A percentile compares a stretch with the other conserved stretches of the same genome.
Conservation (phyloP, 2,888 invertebrate genomes). For the Fabriciana adippe region DNA sequence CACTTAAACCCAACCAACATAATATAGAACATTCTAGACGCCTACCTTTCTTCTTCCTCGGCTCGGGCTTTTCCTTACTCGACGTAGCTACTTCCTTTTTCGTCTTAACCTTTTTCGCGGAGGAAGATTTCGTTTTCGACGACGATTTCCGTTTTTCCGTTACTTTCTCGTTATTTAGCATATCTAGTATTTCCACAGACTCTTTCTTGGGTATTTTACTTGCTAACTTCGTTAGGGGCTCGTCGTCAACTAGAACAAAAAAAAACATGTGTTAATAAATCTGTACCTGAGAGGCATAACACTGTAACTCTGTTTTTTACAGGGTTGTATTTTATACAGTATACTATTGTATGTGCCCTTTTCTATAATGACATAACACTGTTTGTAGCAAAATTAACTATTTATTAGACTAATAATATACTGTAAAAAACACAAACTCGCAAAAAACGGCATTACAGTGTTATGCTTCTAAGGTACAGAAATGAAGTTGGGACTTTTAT, state of each 20-base stretch:
- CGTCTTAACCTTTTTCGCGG: conserved; percentile 61
- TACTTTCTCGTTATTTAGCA: conserved; percentile 60
- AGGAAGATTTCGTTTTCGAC: conserved; percentile 54
- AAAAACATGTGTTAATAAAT: not conserved
- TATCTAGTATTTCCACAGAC: conserved; percentile 58
- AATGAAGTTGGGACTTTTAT: no score
- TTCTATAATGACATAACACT: no score
- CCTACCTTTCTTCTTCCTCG: conserved; percentile 78
- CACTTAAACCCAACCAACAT: conserved; percentile 47
- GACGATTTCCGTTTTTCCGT: conserved; percentile 65
- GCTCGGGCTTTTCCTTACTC: conserved; percentile 57
- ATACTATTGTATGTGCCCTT: no score
- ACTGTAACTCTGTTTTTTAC: no score
- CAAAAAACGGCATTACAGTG: no score
- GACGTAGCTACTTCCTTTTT: conserved; percentile 59
- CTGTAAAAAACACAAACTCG: no score
- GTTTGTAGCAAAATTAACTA: no score
- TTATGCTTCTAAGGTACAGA: no score
- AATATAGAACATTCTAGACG: conserved; percentile 41
- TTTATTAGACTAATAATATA: no score
- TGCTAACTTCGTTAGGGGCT: conserved; percentile 68
- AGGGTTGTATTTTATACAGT: no score
- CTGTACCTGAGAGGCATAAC: no score
- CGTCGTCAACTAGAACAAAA: conserved; percentile 61
- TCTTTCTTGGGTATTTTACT: conserved; percentile 72